Conservation (phyloP, 2,797 vertebrate species). For the Sciaenops ocellatus region DNA sequence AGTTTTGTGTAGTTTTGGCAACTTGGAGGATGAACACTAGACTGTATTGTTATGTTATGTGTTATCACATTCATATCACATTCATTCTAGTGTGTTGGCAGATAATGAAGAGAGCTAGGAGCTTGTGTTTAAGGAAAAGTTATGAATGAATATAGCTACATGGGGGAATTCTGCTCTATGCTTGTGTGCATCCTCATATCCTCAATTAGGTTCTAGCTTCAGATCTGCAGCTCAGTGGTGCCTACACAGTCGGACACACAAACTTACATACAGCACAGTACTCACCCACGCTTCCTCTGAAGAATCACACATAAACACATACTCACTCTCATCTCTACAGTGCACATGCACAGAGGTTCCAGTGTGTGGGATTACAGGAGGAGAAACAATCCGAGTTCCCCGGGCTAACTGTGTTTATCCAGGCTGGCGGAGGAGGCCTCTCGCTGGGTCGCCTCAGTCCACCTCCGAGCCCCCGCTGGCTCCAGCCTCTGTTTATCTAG, state of each 20-base stretch:
- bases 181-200: neutral
- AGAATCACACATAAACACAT: neutral
- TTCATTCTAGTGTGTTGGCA: neutral
- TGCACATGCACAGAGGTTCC: slow-evolving; percentile 32
- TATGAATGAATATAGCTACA: neutral
- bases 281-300: slow-evolving; percentile 9
- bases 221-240: neutral
- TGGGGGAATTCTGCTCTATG: neutral
- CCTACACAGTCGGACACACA: neutral
- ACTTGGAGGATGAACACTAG: neutral
- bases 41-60: slow-evolving; percentile 1
- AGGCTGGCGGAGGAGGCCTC: slow-evolving; percentile 48
- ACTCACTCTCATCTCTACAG: slow-evolving; percentile 11
- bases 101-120: neutral
- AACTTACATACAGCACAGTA: neutral
- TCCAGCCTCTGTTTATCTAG: slow-evolving; percentile 56
- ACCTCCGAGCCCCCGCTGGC: slow-evolving; percentile 33
- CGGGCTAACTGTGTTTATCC: slow-evolving; percentile 45
- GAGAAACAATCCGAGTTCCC: slow-evolving; percentile 52
- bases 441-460: slow-evolving; percentile 40
- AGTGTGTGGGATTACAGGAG: slow-evolving; percentile 42
- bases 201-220: neutral
- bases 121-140: neutral
- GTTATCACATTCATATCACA: neutral
- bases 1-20: slow-evolving; percentile 36